Base-by-base conservation (phyloP, 2,113 vertebrate genomes). In the Lanius collurio region DNA sequence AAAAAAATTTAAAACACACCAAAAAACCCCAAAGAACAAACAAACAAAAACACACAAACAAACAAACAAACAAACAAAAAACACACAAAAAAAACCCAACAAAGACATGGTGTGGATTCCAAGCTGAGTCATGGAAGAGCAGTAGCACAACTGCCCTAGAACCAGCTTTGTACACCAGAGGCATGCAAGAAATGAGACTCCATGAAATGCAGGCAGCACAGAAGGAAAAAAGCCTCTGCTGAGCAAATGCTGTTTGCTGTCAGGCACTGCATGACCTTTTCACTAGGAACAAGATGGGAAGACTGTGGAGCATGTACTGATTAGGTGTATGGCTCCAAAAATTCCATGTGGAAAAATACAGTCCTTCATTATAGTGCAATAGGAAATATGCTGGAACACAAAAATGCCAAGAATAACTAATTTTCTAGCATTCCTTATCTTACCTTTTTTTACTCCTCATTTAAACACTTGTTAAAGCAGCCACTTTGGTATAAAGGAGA, bases 391-490 rank as follows among this genome's bases (percentile, higher is more conserved):
- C 14, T 67, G 42, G n/a, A 71, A 86, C 11, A 8, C 59, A 52
- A 75, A 27, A 87, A 92, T 90, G 49, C 20, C 46, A 73, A 90
- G 46, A 95, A 90, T 49, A 95, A 79, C 20, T 85, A 2, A 78
- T 76, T 95, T 95, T 80, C 42, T 68, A 53, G 27, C 30, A 74
- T 41, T 44, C 41, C 15, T 74, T 87, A 85, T 71, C 59, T 74
- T 85, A 87, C 47, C 7, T 49, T 87, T 87, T 80, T 79, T 77
- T 65, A 39, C 35, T 87, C 28, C 28, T 71, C 44, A 41, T 49
- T 90, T 92, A 92, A 78, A 83, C 39, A 20, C 24, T 77, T 42
- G 63, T 84, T 93, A 74, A 91, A 91, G 17, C 44, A 88, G 44
- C 22, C 47, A 11, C 11, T 49, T 17, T 76, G 12, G 21, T 46